A percentile compares a stretch with the other conserved stretches of the same genome.
Evolutionary conservation across 2,797 vertebrate species (phyloP).

Genomic region (Periophthalmus magnuspinnatus): DNA sequence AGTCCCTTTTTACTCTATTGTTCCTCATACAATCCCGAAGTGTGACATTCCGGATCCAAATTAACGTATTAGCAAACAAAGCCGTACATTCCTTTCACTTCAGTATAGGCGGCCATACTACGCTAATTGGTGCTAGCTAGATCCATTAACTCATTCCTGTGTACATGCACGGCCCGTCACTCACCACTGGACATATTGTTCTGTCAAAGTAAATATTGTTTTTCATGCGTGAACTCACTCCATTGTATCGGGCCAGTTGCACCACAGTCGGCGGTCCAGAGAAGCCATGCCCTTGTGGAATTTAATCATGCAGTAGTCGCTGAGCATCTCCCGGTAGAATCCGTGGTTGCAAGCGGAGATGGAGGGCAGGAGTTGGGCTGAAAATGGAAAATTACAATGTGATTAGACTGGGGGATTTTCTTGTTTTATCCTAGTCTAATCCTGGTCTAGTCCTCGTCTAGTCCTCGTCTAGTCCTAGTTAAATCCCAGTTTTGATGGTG

Average conservation of each 20-base stretch:
- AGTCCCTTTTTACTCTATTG: not conserved
- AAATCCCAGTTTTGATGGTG: no score
- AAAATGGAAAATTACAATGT: not conserved
- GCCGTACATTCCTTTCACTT: not conserved
- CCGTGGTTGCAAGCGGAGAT: slow-evolving; percentile 71
- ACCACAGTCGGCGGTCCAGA: slow-evolving; percentile 80
- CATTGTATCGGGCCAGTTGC: slow-evolving; percentile 84
- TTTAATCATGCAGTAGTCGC: slow-evolving; percentile 75
- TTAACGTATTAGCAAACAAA: not conserved
- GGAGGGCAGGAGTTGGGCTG: slow-evolving; percentile 74
- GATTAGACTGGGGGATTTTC: slow-evolving; percentile 23
- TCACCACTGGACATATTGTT: not conserved
- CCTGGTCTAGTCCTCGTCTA: no score
- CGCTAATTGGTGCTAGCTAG: not conserved
- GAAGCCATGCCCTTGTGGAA: slow-evolving; percentile 82
- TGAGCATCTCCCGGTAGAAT: slow-evolving; percentile 68
- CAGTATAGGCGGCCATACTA: not conserved
- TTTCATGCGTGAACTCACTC: slow-evolving; percentile 76
- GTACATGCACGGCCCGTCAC: not conserved
- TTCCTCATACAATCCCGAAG: not conserved
- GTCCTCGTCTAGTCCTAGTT: no score
- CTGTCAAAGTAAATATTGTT: not conserved
- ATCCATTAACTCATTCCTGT: not conserved
- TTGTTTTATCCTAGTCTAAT: no score
- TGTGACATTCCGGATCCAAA: not conserved